Percentiles rank a stretch among this genome's conserved stretches.
Conservation (phyloP, 1,140 invertebrate genomes). For the Zaprionus camerounensis region DNA sequence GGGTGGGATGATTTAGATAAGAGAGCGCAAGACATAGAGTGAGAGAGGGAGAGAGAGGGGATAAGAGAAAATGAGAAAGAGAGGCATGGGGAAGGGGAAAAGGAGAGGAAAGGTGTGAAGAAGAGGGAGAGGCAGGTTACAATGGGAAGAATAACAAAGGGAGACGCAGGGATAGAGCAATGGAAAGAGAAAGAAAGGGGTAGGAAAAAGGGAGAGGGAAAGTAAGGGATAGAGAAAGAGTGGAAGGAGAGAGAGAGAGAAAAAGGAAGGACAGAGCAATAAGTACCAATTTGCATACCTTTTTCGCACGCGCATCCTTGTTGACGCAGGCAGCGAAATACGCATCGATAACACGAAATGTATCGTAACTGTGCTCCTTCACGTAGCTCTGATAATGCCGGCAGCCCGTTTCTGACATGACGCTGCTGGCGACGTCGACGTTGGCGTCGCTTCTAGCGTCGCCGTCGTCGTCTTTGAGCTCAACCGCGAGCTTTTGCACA, state of each 20-base stretch:
- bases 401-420: slow-evolving; percentile 84
- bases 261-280: slow-evolving; percentile 20
- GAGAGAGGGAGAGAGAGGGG: slow-evolving; percentile 2
- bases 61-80: too few species aligned
- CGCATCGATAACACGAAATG: slow-evolving; percentile 88
- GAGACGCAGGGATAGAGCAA: background rate
- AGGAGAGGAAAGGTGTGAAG: too few species aligned
- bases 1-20: background rate
- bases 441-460: slow-evolving; percentile 5
- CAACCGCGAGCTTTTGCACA: slow-evolving; percentile 67
- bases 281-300: slow-evolving; percentile 85
- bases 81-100: too few species aligned
- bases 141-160: background rate
- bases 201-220: background rate
- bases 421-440: slow-evolving; percentile 29
- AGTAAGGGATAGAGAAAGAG: background rate
- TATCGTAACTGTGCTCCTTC: slow-evolving; percentile 85
- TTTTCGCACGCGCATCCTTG: slow-evolving; percentile 88
- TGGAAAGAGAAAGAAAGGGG: background rate
- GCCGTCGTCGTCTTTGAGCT: slow-evolving; percentile 52
- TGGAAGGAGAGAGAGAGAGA: background rate
- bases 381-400: slow-evolving; percentile 82
- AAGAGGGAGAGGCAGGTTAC: too few species aligned
- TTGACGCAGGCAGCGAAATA: slow-evolving; percentile 91
- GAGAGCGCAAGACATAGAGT: background rate